Evolutionary conservation across 2,113 vertebrate genomes (phyloP).

Genomic region (Eleginops maclovinus): DNA sequence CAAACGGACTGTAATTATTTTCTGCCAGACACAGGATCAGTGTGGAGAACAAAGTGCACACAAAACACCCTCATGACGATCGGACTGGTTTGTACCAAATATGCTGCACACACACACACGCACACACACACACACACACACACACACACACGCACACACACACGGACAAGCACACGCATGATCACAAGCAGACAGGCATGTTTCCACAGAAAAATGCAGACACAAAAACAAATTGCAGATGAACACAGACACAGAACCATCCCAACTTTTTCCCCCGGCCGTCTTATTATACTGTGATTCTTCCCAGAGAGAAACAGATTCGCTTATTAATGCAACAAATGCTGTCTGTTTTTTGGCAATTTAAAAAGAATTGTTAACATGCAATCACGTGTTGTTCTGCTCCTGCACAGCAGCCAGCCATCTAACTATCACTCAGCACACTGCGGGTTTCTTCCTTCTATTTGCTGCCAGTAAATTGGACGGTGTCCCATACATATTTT

Average conservation of each 20-base stretch:
- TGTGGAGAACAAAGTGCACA: conserved; percentile 82
- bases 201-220: conserved; percentile 24
- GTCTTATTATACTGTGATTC: conserved; percentile 78
- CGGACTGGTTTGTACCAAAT: conserved; percentile 76
- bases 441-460: conserved; percentile 70
- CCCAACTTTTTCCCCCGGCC: conserved; percentile 62
- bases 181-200: conserved; percentile 51
- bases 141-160: conserved; percentile 23
- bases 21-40: conserved; percentile 80
- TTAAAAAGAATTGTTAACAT: conserved; percentile 70
- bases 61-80: conserved; percentile 76
- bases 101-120: conserved; percentile 45
- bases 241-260: conserved; percentile 40
- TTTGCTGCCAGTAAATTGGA: conserved; percentile 77
- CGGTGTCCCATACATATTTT: conserved; percentile 75
- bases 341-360: conserved; percentile 57
- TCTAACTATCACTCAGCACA: conserved; percentile 80
- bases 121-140: conserved; percentile 9
- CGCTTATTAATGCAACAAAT: conserved; percentile 80
- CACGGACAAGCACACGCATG: conserved; percentile 17
- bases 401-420: conserved; percentile 55
- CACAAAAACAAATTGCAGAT: conserved; percentile 32
- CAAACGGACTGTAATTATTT: conserved; percentile 84
- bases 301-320: conserved; percentile 69
- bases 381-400: conserved; percentile 55